phyloP scores from a whole-genome alignment of 2,113 vertebrate genomes.

The Nesoenas mayeri region DNA sequence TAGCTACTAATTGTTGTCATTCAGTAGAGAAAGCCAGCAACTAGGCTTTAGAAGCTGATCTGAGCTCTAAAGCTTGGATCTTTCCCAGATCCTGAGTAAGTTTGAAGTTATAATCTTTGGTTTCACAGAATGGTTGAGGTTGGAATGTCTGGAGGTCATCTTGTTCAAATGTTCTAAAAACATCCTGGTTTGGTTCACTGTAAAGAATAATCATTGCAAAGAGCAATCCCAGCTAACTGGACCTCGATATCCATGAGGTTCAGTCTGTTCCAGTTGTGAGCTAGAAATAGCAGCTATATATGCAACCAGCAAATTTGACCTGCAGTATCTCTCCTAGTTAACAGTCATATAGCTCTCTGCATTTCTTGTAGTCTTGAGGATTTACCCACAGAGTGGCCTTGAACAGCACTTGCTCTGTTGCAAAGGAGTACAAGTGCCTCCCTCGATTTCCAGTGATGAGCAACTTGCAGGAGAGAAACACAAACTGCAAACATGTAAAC shows the following conservation, averaged over 20 bases:
- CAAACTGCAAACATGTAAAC: slow-evolving; percentile 68
- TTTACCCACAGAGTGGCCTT: background rate
- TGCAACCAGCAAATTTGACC: background rate
- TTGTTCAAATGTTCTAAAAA: background rate
- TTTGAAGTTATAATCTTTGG: background rate
- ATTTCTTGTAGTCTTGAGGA: background rate
- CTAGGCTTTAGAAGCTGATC: background rate
- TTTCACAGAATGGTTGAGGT: background rate
- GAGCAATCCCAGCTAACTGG: background rate
- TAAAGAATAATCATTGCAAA: background rate
- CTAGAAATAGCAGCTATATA: background rate
- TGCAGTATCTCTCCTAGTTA: background rate
- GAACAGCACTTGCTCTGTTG: background rate
- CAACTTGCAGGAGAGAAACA: background rate
- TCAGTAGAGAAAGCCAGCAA: background rate
- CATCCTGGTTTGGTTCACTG: background rate
- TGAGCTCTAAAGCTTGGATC: background rate
- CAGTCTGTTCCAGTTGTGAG: background rate
- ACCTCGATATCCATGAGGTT: background rate
- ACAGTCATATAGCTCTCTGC: background rate
- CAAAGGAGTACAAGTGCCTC: background rate
- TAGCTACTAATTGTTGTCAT: background rate
- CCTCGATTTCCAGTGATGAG: background rate
- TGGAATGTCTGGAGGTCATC: background rate
- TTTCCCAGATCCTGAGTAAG: background rate